Base-by-base conservation (phyloP, 1,140 invertebrate species). In the Neodiprion pinetum region DNA sequence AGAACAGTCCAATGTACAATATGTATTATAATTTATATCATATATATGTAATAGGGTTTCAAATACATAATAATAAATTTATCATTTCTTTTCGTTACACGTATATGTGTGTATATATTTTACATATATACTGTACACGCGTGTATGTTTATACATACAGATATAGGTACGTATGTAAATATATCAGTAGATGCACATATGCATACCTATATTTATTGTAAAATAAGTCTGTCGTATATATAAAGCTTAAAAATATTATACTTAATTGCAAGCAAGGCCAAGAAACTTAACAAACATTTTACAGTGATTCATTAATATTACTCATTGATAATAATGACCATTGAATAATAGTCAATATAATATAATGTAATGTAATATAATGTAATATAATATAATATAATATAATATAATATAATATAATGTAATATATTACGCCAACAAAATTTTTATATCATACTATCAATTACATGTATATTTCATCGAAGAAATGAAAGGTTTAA, bases 271-370 rank as follows among this genome's bases (percentile, higher is more conserved):
- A 88, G 87, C 84, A 87, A 88, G 83, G 84, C 85, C 85, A 87
- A 86, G n/a, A 88, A 88, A 88, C 87, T 88, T 88, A 88, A 88
- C 87, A 88, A 88, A 88, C 85, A 85, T 87, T 87, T 87, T 87
- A 88, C 86, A 88, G 77, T 81, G 79, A 78, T 80, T 79, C 47
- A 67, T 82, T 83, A 84, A 87, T 86, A 85, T 84, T 82, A 87
- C 28, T 40, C 28, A 40, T 84, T 84, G 78, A 84, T 86, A 85
- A 84, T 81, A 82, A 82, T 86, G 81, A 80, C 81, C 80, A 81
- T 73, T 76, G 74, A 65, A 65, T 70, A 17, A 76, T 78, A 79
- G 78, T 75, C 76, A 79, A 79, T 77, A 76, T 77, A 75, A 78
- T 73, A 78, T 76, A 17, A 76, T 48, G 50, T 61, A 61, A 61